Evolutionary conservation across 2,888 invertebrate species (phyloP).

Genomic region (Hyppa rectilinea): DNA sequence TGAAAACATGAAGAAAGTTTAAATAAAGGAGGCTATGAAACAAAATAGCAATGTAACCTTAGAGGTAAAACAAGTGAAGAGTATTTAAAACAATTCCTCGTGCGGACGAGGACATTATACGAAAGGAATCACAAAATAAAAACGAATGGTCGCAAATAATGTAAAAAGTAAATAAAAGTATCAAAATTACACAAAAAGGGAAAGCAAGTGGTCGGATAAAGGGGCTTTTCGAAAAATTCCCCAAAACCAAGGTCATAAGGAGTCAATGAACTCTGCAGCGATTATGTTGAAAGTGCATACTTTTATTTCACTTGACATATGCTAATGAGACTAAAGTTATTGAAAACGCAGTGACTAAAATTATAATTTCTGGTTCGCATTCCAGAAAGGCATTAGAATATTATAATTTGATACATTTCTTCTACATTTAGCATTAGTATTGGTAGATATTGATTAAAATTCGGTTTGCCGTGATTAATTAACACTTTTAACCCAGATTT

Average conservation of each 20-base stretch:
- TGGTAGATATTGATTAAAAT: not conserved
- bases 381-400: not conserved
- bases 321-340: slow-evolving; percentile 30
- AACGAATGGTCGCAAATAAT: slow-evolving; percentile 58
- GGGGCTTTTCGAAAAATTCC: slow-evolving; percentile 70
- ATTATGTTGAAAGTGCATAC: slow-evolving; percentile 37
- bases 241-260: slow-evolving; percentile 73
- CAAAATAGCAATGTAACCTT: not conserved
- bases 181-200: slow-evolving; percentile 58
- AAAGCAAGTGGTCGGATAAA: slow-evolving; percentile 65
- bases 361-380: not conserved
- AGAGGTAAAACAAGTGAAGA: slow-evolving; percentile 12
- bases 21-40: not conserved
- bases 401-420: slow-evolving; percentile 5
- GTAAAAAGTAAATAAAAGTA: slow-evolving; percentile 66
- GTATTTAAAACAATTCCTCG: slow-evolving; percentile 37
- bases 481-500: slow-evolving; percentile 19
- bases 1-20: not conserved
- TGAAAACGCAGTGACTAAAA: slow-evolving; percentile 22
- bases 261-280: slow-evolving; percentile 70
- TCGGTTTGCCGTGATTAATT: slow-evolving; percentile 21
- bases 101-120: slow-evolving; percentile 5
- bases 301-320: slow-evolving; percentile 39
- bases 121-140: slow-evolving; percentile 21
- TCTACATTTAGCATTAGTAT: not conserved